Evolutionary conservation across 2,113 vertebrate genomes (phyloP).

Genomic region (Pelusios castaneus): DNA sequence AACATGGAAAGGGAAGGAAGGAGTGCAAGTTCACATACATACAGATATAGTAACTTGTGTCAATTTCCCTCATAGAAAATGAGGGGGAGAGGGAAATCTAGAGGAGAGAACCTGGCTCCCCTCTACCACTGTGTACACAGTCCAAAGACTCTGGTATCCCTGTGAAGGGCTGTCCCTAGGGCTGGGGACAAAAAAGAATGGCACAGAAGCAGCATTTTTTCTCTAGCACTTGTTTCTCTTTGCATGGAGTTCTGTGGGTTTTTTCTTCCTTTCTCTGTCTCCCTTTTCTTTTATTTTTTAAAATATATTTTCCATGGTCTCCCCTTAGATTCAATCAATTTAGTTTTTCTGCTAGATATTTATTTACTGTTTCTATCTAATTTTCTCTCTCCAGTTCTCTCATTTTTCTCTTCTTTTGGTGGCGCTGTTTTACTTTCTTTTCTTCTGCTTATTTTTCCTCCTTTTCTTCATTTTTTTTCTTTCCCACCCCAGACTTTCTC

Average conservation of each 20-base stretch:
- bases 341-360: not conserved
- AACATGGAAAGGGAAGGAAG: not conserved
- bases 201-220: not conserved
- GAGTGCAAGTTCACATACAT: not conserved
- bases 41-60: not conserved
- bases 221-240: not conserved
- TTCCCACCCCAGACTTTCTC: not conserved
- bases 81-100: not conserved
- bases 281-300: not conserved
- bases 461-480: not conserved
- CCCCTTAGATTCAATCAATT: not conserved
- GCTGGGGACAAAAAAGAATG: not conserved
- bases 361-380: not conserved
- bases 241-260: not conserved
- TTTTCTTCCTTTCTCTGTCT: not conserved
- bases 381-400: not conserved
- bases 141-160: not conserved
- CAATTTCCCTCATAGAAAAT: not conserved
- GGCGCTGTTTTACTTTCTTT: not conserved
- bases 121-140: not conserved
- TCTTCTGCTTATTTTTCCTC: not conserved
- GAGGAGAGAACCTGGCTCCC: not conserved
- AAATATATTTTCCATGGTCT: fast-evolving
- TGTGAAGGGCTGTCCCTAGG: not conserved
- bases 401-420: not conserved